These are phyloP conservation scores for Maconellicoccus hirsutus DNA, from an alignment of 1,140 invertebrate species.

Conservation along the genomic window DNA sequence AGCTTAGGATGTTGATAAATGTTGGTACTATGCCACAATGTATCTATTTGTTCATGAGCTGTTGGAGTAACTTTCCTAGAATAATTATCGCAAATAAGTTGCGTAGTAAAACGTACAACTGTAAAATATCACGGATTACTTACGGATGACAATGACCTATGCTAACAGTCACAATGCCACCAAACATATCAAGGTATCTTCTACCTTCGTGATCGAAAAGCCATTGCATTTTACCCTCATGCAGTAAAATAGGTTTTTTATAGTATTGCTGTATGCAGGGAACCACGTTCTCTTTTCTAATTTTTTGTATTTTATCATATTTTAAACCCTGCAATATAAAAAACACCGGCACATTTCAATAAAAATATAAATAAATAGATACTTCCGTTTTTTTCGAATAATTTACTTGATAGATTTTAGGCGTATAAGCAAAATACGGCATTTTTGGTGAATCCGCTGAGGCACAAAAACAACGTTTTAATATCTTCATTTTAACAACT, in stretches of 20 bases:
- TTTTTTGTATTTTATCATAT: conserved; percentile 43
- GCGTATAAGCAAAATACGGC: not conserved
- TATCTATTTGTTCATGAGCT: conserved; percentile 61
- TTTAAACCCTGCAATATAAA: conserved; percentile 38
- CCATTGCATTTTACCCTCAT: conserved; percentile 84
- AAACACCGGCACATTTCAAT: not conserved
- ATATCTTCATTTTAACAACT: not conserved
- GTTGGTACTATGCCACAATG: conserved; percentile 81
- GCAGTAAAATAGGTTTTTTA: conserved; percentile 68
- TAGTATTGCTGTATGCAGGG: conserved; percentile 61
- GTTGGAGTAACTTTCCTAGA: conserved; percentile 57
- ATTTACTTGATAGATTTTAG: not conserved
- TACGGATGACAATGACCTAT: conserved; percentile 98
- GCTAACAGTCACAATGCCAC: conserved; percentile 89
- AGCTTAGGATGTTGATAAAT: conserved; percentile 82
- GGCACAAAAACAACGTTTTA: not conserved
- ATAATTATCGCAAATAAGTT: not conserved
- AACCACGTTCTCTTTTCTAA: conserved; percentile 50
- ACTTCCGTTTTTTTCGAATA: too few relatives aligned
- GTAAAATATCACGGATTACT: conserved; percentile 37
- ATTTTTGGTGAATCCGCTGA: not conserved
- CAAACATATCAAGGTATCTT: conserved; percentile 88
- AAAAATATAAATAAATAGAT: too few relatives aligned
- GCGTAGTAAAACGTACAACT: not conserved
- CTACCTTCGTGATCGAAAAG: conserved; percentile 75